phyloP scores from a whole-genome alignment of 2,888 invertebrate genomes.

The Gisinianus flammeolus region DNA sequence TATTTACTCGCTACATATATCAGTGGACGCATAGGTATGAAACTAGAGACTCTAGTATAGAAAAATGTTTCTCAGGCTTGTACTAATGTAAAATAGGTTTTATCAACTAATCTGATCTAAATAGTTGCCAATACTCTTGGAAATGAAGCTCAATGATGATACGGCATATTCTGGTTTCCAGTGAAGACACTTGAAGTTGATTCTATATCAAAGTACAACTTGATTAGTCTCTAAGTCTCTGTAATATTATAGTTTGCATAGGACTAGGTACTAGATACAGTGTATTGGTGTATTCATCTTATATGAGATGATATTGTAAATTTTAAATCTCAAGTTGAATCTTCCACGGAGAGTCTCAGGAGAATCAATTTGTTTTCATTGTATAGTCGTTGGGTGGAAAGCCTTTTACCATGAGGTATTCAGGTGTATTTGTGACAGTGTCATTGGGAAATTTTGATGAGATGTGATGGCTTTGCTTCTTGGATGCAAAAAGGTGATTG shows the following conservation, averaged over 20 bases:
- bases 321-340: not conserved
- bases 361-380: not conserved
- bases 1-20: too few species aligned
- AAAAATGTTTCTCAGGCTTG: not conserved
- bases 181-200: not conserved
- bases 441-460: conserved; percentile 1
- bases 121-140: conserved; percentile 19
- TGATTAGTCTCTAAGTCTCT: not conserved
- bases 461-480: too few species aligned
- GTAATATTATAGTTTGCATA: not conserved
- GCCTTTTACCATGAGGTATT: not conserved
- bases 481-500: too few species aligned
- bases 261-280: not conserved
- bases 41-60: not conserved
- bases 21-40: too few species aligned
- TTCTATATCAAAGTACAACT: not conserved
- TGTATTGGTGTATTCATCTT: not conserved
- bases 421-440: not conserved
- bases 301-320: not conserved
- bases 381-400: not conserved
- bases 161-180: not conserved
- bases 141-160: conserved; percentile 15
- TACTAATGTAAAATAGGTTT: not conserved
- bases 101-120: conserved; percentile 10
- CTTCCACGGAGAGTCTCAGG: not conserved